Conservation (phyloP, 1,140 invertebrate genomes). For the Drosophila ambigua region DNA sequence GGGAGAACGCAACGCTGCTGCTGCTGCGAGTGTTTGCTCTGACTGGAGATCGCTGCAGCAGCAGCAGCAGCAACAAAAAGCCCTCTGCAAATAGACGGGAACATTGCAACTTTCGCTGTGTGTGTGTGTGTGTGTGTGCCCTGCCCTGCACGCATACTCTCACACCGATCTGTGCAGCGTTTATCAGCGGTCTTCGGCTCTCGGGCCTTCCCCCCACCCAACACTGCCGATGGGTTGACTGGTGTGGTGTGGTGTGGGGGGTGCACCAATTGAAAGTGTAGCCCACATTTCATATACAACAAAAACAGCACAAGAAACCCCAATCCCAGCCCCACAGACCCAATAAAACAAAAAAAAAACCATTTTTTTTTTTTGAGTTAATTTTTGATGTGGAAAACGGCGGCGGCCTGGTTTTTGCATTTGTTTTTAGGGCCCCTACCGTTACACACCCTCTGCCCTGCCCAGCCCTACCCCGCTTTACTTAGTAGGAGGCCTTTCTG, state of each 20-base stretch:
- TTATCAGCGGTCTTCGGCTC: conserved; percentile 31
- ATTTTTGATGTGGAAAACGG: too few species aligned
- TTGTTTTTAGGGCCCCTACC: conserved; percentile 39
- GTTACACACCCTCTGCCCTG: not conserved
- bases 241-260: not conserved
- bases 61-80: conserved; percentile 10
- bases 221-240: too few species aligned
- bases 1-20: too few species aligned
- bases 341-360: not conserved
- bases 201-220: not conserved
- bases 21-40: conserved; percentile 29
- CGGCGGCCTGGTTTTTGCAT: conserved; percentile 35
- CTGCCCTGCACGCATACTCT: conserved; percentile 3
- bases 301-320: not conserved
- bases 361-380: conserved; percentile 2
- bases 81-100: conserved; percentile 18
- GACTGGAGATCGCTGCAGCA: conserved; percentile 14
- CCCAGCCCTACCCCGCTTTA: not conserved
- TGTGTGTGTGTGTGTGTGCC: conserved; percentile 10
- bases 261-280: conserved; percentile 40
- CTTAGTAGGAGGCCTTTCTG: conserved; percentile 19
- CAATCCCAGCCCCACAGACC: conserved; percentile 22
- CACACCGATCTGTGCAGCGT: conserved; percentile 11
- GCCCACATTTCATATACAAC: conserved; percentile 37
- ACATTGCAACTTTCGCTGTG: conserved; percentile 27